Base-by-base conservation (phyloP, 2,888 invertebrate genomes). In the Pogonocherus hispidulus region DNA sequence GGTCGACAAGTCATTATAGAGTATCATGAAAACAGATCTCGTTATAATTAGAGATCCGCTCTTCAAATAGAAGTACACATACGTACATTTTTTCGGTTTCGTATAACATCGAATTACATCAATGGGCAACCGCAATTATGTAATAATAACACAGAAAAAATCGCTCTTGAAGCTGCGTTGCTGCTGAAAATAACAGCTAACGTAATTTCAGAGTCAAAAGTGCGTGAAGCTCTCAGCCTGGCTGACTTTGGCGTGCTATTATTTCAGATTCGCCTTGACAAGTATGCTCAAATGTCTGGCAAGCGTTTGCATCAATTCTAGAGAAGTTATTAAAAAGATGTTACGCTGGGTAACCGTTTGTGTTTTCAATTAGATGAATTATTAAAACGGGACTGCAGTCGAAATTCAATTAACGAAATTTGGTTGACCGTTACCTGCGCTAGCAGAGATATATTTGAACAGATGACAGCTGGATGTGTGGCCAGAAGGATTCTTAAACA, bases 1-100 rank as follows among this genome's bases (percentile, higher is more conserved):
- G 32, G 32, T 32, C 32, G 32, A 52, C 52, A 52, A 11, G 18
- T 52, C 52, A 35, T 52, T 52, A 52, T 32, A 27, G n/a, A 27
- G 14, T 32, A 20, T 49, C 19, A n/a, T 19, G 49, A 11, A 20
- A 22, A 8, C 11, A 18, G 32, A 14, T 51, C 27, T 20, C 16
- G 9, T 52, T 52, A 16, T 52, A 51, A 52, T 52, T 35, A 52
- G 9, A 32, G 18, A 20, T 52, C 32, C 32, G n/a, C 41, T n/a
- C 5, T 14, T 41, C 41, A 41, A 41, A 41, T n/a, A 4, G 3
- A 32, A 19, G 32, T 32, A 32, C 16, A 52, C 32, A 4, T 1
- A 32, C 14, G 32, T 32, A 32, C 16, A 52, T 18, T 19, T 6
- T 52, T 52, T 32, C n/a, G 52, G 16, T 32, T 9, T 52, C 32